phyloP scores from a whole-genome alignment of 2,113 vertebrate genomes.

The Callocephalon fimbriatum region DNA sequence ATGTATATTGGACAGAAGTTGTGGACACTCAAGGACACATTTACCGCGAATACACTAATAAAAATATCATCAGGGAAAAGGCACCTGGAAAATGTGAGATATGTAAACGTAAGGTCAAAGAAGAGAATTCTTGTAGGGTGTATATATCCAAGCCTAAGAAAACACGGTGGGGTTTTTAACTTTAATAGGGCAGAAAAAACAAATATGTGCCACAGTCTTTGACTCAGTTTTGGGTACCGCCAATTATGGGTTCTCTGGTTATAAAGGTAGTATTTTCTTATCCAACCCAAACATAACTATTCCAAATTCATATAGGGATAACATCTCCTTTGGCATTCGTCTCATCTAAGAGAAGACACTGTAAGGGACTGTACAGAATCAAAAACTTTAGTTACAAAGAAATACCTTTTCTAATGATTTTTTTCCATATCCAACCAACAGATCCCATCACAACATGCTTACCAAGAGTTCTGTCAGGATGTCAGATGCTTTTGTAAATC shows the following conservation, averaged over 20 bases:
- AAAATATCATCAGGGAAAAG: constrained; percentile 24
- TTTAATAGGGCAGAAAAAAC: constrained; percentile 20
- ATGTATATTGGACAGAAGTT: not conserved
- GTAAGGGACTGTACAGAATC: not conserved
- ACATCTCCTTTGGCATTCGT: not conserved
- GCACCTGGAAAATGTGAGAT: constrained; percentile 13
- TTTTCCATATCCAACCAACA: not conserved
- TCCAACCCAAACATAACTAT: not conserved
- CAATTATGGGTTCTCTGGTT: not conserved
- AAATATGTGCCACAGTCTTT: not conserved
- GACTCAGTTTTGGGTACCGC: not conserved
- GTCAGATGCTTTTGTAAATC: not conserved
- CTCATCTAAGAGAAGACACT: not conserved
- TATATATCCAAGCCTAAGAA: not conserved
- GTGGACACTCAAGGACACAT: not conserved
- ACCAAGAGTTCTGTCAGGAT: not conserved
- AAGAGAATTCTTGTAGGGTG: constrained; percentile 29
- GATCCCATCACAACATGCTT: rapidly evolving
- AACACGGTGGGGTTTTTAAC: not conserved
- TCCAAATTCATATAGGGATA: not conserved
- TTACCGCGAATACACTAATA: not conserved
- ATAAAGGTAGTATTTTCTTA: not conserved
- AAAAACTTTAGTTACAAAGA: not conserved
- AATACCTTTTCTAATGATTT: not conserved
- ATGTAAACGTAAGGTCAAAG: not conserved